Evolutionary conservation across 2,888 invertebrate genomes (phyloP), one percentile per base, ranked within the genome.

Genomic region (Pterobdella sp.): DNA sequence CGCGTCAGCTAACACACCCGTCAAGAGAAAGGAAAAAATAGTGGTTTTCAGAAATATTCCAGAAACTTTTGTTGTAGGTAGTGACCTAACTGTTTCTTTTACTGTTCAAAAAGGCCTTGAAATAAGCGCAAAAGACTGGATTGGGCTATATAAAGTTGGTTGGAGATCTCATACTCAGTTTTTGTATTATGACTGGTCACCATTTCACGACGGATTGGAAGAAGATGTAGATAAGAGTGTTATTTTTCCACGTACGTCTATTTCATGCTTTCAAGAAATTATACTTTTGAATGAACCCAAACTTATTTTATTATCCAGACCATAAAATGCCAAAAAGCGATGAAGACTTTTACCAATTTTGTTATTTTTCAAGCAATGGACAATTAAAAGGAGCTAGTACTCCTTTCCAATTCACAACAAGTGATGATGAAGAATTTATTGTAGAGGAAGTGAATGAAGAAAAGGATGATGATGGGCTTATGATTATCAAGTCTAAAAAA

Each of bases 341-440:
- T 78, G 82, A 82, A 7, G 83, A 84, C 74, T 84, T 83, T 73
- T 84, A 84, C 77, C 84, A 84, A 79, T 84, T 84, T 76, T 83
- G 82, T 74, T 84, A 83, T 72, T 81, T 83, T 65, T 79, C 80
- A 26, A 78, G 79, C 36, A 76, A 77, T 26, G 80, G 80, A 1
- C 80, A 81, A 68, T 80, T 83, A 37, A 76, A 81, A 7, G 83
- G 84, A 26, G 82, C 83, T 32, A 82, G 82, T 75, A 82, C 81
- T 52, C 83, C 84, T 60, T 84, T 84, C 79, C 82, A 82, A 78
- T 83, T 84, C 77, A 78, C 79, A 68, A 74, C 76, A 49, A 79
- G 80, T 1, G 75, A 78, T 36, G 81, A 81, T 36, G 83, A 84
- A 56, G 81, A 79, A 72, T 78, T 83, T 0, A 81, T 81, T 72